Base-by-base conservation (phyloP, 2,888 invertebrate genomes). In the Eilema sororculum region DNA sequence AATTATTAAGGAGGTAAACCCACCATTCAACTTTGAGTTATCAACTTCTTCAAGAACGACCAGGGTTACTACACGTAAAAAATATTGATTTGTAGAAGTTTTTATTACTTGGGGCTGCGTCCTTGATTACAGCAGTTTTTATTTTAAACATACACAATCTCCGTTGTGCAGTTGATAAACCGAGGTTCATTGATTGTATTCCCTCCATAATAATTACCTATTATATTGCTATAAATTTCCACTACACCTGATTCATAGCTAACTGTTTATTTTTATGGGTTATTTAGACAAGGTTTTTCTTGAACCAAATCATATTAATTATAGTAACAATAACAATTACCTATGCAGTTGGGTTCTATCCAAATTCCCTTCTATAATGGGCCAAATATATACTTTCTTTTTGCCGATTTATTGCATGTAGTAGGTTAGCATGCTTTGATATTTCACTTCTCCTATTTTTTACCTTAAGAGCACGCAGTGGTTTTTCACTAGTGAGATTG, bases 371-470 rank as follows among this genome's bases (percentile, higher is more conserved):
- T 16, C 10, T 24, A 24, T 20, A 62, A 37, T 46, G 0, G 52
- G 6, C 46, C 25, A 28, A 4, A 52, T 41, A 41, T 16, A 16
- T 33, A 4, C 20, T 28, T 5, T 63, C 1, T 52, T 20, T n/a
- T 52, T 52, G 1, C 41, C 16, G 16, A 16, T 52, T 52, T 28
- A 64, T n/a, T 46, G 64, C 64, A 64, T 64, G 52, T n/a, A 60
- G 33, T 30, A 16, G 3, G 10, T n/a, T n/a, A n/a, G 63, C 20
- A 63, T 52, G 46, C 25, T 28, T 41, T 28, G 2, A 4, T 24
- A 41, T 9, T n/a, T 5, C 9, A n/a, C n/a, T n/a, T 24, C 28
- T 28, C 20, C 4, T 28, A 28, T 46, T 22, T 52, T 2, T 52
- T 28, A 13, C 52, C 4, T n/a, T 0, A n/a, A 9, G n/a, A 52